These are phyloP conservation scores for Mastigias papua DNA, from an alignment of 30 jellyfish, hydroid and myxozoan genomes.

Conservation along the genomic window DNA sequence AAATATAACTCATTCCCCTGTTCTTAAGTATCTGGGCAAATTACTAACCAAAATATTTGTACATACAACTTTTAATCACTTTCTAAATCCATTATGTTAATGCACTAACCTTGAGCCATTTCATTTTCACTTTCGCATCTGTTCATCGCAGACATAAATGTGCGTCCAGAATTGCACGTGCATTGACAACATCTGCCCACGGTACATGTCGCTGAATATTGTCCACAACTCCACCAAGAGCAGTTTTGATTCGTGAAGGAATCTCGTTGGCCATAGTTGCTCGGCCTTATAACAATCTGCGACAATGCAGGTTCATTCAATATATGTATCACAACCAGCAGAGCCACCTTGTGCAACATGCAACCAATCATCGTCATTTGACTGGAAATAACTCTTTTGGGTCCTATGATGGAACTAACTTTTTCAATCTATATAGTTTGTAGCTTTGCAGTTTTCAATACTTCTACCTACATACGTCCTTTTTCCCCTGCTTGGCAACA, in stretches of 20 bases:
- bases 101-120: conserved; percentile 42
- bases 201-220: conserved; percentile 38
- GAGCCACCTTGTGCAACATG: background rate
- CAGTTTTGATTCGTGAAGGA: conserved; percentile 39
- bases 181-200: conserved; percentile 49
- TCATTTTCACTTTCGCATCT: conserved; percentile 34
- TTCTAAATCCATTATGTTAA: no score
- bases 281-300: conserved; percentile 40
- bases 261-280: conserved; percentile 23
- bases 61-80: no score
- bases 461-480: no score
- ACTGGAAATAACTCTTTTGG: no score
- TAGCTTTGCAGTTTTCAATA: no score
- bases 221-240: conserved; percentile 31
- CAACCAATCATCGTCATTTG: background rate
- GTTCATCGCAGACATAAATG: conserved; percentile 44
- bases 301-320: background rate
- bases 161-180: conserved; percentile 41
- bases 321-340: background rate
- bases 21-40: no score
- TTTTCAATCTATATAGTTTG: no score
- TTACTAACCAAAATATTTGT: no score
- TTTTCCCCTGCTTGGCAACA: no score
- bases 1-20: no score
- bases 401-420: no score